Evolutionary conservation across 2,888 invertebrate species (phyloP), one percentile per base, ranked within the genome.

Genomic region (Oasisia sp.): DNA sequence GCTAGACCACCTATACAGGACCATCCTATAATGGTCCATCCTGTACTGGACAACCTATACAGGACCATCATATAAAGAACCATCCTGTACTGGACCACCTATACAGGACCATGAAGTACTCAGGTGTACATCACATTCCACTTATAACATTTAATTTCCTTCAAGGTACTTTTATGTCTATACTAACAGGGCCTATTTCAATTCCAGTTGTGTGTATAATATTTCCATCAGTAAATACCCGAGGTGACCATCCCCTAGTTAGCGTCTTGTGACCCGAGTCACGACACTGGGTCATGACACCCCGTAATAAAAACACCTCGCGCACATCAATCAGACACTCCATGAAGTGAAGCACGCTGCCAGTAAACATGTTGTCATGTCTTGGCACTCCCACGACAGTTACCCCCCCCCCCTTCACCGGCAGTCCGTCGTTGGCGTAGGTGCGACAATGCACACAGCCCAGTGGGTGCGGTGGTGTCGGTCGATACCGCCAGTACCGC

Each of bases 291-390:
- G n/a, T 74, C 27, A 74, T 74, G 74, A 74, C 14, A 74, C 27
- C 74, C 74, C 27, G 7, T 74, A 38, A 38, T 38, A 74, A 74
- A 74, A 74, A 27, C 74, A 74, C 74, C 74, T 74, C 27, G 7
- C 3, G 19, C 27, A 74, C 74, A 74, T 74, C 74, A 74, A 27
- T 74, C 74, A 74, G n/a, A 27, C 4, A 19, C 74, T 19, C 74
- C 14, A 27, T 74, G 74, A 74, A 74, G 74, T 74, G 74, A 27
- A 74, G 74, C 14, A 27, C 74, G n/a, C 1, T 5, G n/a, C 3
- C n/a, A n/a, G 74, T 74, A 74, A 74, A 74, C 74, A 74, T 74
- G 74, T 74, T 74, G 74, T 74, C 74, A 74, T 27, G 74, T 19
- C 74, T 74, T 74, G 74, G 74, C 74, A 74, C 74, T 27, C 19